Conservation (phyloP, 2,113 vertebrate genomes). For the Chionomys nivalis region DNA sequence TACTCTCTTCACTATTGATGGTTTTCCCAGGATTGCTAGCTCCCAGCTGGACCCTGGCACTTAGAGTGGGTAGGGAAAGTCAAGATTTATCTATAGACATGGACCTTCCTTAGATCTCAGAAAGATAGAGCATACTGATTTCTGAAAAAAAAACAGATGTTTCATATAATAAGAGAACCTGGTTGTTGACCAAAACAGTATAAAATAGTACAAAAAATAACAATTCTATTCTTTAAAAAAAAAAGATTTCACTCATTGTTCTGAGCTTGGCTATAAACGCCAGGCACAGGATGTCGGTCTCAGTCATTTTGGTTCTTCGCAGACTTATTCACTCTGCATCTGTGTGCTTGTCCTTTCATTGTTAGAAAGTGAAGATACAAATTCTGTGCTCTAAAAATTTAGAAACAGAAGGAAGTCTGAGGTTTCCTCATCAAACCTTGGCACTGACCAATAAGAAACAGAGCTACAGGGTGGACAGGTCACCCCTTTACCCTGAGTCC, state of each 20-base stretch:
- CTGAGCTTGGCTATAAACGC: slow-evolving; percentile 4
- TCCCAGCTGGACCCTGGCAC: not conserved
- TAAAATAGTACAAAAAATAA: slow-evolving; percentile 22
- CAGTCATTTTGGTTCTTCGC: not conserved
- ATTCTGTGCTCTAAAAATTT: not conserved
- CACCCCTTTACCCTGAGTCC: not conserved
- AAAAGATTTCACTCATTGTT: not conserved
- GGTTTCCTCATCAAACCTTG: not conserved
- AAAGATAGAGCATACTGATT: not conserved
- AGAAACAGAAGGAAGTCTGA: not conserved
- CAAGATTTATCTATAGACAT: not conserved
- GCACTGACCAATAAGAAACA: not conserved
- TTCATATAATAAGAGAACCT: not conserved
- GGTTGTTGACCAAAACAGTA: not conserved
- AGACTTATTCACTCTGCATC: not conserved
- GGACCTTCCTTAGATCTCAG: not conserved
- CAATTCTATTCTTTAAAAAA: not conserved
- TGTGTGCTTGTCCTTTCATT: not conserved
- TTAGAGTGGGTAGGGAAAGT: not conserved
- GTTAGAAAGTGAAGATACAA: not conserved
- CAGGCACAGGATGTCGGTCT: not conserved
- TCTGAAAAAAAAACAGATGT: not conserved
- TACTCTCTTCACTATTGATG: not conserved
- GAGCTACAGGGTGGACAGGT: not conserved
- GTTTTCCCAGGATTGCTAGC: not conserved